Base-by-base conservation (phyloP, 1,140 invertebrate species). In the Linepithema humile region DNA sequence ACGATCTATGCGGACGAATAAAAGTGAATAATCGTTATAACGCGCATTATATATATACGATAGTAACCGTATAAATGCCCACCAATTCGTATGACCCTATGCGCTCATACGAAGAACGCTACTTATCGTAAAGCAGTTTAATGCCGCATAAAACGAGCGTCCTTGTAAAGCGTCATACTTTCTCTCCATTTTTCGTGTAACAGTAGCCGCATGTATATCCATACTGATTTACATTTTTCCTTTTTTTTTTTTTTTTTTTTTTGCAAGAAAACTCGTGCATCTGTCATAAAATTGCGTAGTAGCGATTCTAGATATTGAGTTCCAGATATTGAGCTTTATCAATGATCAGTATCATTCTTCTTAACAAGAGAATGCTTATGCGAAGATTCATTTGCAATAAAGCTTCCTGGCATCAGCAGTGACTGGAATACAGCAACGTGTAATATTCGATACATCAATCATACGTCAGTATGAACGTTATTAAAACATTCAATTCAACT, bases 121-220 rank as follows among this genome's bases (percentile, higher is more conserved):
- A 85, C 82, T 85, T 83, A 85, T 77, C 84, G 82, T 85, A 85
- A 85, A 85, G 45, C 6, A 26, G n/a, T 84, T 84, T 85, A 84
- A 85, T 77, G n/a, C 26, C 80, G 50, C 62, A 69, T 85, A 84
- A 85, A 85, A 53, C 4, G 45, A 23, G 67, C 48, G 65, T 62
- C 40, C 45, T 57, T 83, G 29, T 48, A 45, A 77, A 83, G 38
- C 60, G 50, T 84, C 59, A 29, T 84, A 50, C n/a, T 60, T 55
- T 35, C 40, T 59, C 5, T 67, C 62, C 43, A 55, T 62, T 83
- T 32, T 12, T 53, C 38, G 1, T 60, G 23, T 72, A 48, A 83
- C 59, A 83, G 48, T 69, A 20, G 17, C 45, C 48, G 12, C 48
- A 38, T n/a, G 20, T 26, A 45, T 45, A 32, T 7, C n/a, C 15